These are phyloP conservation scores for Diplodus sargus DNA, from an alignment of 2,797 vertebrate species.

Conservation along the genomic window DNA sequence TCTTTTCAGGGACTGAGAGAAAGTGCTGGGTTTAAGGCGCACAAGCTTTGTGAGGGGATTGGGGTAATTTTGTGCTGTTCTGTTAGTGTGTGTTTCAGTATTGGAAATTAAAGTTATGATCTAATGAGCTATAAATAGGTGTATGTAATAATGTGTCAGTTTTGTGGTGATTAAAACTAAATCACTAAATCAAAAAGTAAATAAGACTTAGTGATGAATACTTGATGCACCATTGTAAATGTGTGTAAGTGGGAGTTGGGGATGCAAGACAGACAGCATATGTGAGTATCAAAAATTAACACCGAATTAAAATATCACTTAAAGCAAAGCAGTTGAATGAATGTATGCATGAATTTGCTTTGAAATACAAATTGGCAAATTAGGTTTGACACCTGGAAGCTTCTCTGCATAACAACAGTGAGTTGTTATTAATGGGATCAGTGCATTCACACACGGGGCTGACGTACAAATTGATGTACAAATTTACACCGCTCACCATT, in stretches of 20 bases:
- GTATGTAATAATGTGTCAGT: background rate
- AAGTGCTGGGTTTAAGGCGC: conserved; percentile 22
- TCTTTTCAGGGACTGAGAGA: conserved; percentile 49
- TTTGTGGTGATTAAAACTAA: background rate
- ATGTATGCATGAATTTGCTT: too few species aligned
- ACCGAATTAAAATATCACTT: background rate
- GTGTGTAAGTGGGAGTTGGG: background rate
- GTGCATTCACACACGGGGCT: background rate
- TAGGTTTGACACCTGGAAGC: too few species aligned
- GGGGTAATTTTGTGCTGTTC: background rate
- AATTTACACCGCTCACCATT: too few species aligned
- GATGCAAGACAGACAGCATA: background rate
- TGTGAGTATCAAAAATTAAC: background rate
- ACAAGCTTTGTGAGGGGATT: background rate
- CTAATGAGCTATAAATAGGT: too few species aligned
- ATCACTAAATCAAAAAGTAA: background rate
- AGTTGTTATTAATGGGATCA: background rate
- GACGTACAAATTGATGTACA: background rate
- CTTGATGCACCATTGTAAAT: background rate
- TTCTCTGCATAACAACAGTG: background rate
- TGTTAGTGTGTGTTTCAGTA: background rate
- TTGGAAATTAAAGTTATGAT: too few species aligned
- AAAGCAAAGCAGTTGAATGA: background rate
- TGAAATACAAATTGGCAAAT: too few species aligned
- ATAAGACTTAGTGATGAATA: background rate